Conservation (phyloP, 1,140 invertebrate species). For the Meloidogyne hapla region DNA sequence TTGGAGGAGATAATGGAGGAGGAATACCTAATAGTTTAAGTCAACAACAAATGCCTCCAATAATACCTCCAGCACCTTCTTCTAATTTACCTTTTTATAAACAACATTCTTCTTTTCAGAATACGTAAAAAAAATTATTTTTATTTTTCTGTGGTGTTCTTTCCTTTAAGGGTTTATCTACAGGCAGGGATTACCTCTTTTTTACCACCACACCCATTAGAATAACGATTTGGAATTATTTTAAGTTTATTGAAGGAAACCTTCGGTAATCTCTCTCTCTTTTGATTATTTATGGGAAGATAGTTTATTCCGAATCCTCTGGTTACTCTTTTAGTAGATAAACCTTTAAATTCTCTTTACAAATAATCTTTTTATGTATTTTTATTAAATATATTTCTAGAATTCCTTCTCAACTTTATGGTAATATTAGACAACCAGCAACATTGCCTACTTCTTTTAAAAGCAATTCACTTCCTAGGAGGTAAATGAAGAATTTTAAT, state of each 20-base stretch:
- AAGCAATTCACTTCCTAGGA: slow-evolving; percentile 28
- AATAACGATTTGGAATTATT: too few species aligned
- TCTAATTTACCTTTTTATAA: neutral
- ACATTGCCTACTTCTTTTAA: slow-evolving; percentile 5
- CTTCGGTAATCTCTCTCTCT: too few species aligned
- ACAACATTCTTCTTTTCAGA: slow-evolving; percentile 11
- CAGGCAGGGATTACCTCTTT: too few species aligned
- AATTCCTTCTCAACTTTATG: neutral
- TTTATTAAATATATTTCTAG: neutral
- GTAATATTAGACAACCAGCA: neutral
- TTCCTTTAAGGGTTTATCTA: too few species aligned
- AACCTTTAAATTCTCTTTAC: too few species aligned
- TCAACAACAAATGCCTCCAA: slow-evolving; percentile 1
- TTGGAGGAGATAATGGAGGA: neutral
- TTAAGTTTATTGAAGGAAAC: too few species aligned
- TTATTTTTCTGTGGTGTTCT: too few species aligned
- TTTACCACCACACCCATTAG: too few species aligned
- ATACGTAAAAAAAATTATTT: neutral
- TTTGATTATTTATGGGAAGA: too few species aligned
- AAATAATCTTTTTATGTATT: neutral
- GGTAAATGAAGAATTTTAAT: neutral
- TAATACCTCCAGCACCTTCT: neutral
- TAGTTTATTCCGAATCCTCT: too few species aligned
- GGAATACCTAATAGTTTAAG: neutral
- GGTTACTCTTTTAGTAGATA: too few species aligned